Base-by-base conservation (phyloP, 2,797 vertebrate genomes). In the Aphelocoma californica region DNA sequence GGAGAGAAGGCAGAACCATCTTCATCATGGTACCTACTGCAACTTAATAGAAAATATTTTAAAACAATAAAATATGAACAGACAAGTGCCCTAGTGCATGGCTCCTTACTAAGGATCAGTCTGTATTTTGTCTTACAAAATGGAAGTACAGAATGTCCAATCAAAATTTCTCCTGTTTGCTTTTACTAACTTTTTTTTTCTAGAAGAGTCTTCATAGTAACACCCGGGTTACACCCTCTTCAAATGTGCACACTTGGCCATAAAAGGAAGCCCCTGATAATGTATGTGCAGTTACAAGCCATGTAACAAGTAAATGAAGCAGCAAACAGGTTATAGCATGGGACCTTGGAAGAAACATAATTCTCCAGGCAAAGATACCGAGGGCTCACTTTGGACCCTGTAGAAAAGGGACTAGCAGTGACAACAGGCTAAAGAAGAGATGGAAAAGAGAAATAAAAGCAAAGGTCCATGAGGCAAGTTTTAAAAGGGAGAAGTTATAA, bases 401-500 rank as follows among this genome's bases (percentile, higher is more conserved):
- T 17, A 74, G 79, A 83, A 93, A 90, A 74, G 23, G 15, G 20
- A 86, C 26, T 57, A 69, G 14, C 21, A 42, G 69, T 56, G 72
- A 69, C 47, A 91, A 78, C 15, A 36, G 65, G 28, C 34, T 81
- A 61, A 81, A 81, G 82, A 84, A 88, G 42, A 83, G 58, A 70
- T 8, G 13, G 70, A 61, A 83, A 61, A 83, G 23, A 95, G 72
- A 88, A 94, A 92, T 21, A 90, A 82, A 94, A 93, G 32, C 66
- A 86, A 78, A 83, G 14, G n/a, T 77, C 51, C 51, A 66, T 19
- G 28, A 70, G 24, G 23, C 18, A 88, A 57, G 42, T 83, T 93
- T 92, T 78, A 51, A 94, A 90, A 91, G 45, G n/a, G 21, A 81
- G 42, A 92, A 82, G 32, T 95, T 93, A 78, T 78, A 74, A 34